A percentile compares a stretch with the other conserved stretches of the same genome.
Conservation (phyloP, 1,140 invertebrate species). For the Augochlora pura region DNA sequence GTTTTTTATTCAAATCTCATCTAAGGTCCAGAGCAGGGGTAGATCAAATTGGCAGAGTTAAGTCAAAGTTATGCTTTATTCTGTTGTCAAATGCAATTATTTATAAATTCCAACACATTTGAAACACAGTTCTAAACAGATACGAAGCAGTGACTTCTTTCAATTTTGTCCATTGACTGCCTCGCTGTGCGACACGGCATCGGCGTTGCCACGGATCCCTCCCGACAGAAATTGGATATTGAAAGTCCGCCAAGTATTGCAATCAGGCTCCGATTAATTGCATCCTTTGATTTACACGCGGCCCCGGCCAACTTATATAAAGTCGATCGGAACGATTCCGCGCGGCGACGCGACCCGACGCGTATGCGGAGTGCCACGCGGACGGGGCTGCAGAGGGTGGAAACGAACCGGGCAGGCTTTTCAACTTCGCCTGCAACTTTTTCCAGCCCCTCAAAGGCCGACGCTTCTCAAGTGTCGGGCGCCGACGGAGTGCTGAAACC, state of each 20-base stretch:
- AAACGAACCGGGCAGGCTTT: slow-evolving; percentile 9
- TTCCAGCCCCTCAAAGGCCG: slow-evolving; percentile 40
- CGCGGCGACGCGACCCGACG: not conserved
- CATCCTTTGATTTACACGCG: slow-evolving; percentile 63
- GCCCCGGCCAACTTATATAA: slow-evolving; percentile 46
- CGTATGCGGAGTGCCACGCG: too few species aligned
- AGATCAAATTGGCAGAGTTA: too few species aligned
- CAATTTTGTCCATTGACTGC: too few species aligned
- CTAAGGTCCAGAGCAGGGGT: too few species aligned
- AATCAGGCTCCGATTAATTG: slow-evolving; percentile 64
- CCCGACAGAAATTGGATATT: slow-evolving; percentile 57
- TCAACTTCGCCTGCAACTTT: slow-evolving; percentile 50
- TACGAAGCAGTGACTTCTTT: too few species aligned
- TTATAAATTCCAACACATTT: too few species aligned
- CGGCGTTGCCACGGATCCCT: not conserved
- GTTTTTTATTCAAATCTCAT: too few species aligned
- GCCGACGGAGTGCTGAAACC: not conserved
- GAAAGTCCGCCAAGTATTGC: slow-evolving; percentile 63
- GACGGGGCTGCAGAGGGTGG: not conserved
- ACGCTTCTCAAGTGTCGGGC: not conserved
- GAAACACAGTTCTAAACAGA: too few species aligned
- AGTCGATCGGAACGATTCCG: slow-evolving; percentile 53
- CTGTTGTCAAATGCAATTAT: too few species aligned
- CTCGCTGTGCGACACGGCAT: too few species aligned
- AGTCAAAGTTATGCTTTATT: too few species aligned